These are phyloP conservation scores for Phyllotis vaccarum DNA, from an alignment of 2,797 vertebrate species.

Conservation along the genomic window DNA sequence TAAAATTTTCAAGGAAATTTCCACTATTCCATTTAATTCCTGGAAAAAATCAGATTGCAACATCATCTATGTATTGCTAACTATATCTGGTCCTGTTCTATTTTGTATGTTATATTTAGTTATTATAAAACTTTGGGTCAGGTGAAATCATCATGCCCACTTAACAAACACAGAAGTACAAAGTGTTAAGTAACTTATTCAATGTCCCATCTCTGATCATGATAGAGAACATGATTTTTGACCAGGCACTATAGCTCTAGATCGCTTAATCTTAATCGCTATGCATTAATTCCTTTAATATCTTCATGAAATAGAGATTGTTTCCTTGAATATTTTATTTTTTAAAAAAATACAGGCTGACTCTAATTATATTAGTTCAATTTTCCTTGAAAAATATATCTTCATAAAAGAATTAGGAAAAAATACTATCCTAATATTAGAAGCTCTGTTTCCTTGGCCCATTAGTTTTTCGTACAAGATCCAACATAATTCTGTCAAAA, in stretches of 20 bases:
- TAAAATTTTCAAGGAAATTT: neutral
- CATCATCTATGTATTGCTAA: neutral
- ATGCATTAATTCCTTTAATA: neutral
- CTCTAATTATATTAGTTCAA: neutral
- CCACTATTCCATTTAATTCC: neutral
- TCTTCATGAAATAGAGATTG: neutral
- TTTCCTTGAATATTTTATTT: neutral
- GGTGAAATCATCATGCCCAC: slow-evolving; percentile 13
- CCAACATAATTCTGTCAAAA: neutral
- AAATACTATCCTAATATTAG: neutral
- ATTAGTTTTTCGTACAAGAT: neutral
- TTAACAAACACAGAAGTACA: neutral
- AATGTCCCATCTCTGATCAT: neutral
- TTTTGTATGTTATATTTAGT: slow-evolving; percentile 27
- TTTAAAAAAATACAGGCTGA: neutral
- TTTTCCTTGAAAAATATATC: neutral
- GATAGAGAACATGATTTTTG: neutral
- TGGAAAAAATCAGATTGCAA: neutral
- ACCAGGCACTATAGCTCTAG: neutral
- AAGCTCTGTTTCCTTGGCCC: neutral
- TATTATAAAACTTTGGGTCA: neutral
- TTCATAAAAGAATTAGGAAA: neutral
- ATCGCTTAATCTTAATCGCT: neutral
- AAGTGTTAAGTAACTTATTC: neutral
- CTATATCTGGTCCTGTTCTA: neutral